Conservation (phyloP, 2,888 invertebrate species). For the Drosophila falleni region DNA sequence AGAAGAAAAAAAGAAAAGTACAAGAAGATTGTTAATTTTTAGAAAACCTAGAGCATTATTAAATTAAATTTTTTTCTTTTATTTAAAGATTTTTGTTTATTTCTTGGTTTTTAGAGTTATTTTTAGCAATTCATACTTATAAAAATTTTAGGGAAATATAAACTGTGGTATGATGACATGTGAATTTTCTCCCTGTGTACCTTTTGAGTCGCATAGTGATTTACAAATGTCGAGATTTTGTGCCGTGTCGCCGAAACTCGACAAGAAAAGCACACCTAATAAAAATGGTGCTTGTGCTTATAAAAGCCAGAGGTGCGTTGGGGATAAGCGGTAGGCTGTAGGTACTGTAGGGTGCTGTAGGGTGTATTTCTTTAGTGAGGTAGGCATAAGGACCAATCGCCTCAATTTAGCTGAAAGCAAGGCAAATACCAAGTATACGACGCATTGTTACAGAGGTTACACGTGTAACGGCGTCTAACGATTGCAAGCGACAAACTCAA, state of each 20-base stretch:
- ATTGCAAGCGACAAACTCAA: conserved; percentile 56
- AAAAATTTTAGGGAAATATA: no score
- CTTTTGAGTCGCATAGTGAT: conserved; percentile 56
- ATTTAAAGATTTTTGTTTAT: no score
- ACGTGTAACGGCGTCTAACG: conserved; percentile 63
- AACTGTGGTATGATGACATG: neutral
- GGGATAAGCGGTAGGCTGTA: conserved; percentile 1
- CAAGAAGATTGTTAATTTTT: neutral
- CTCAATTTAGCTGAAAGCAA: conserved; percentile 63
- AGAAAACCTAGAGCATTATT: no score
- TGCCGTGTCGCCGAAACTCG: conserved; percentile 37
- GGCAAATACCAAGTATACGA: conserved; percentile 45
- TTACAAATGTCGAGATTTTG: conserved; percentile 58
- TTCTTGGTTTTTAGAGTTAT: no score
- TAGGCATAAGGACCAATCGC: conserved; percentile 62
- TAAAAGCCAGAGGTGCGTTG: conserved; percentile 14
- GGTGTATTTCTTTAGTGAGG: conserved; percentile 5
- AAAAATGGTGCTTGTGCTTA: conserved; percentile 60
- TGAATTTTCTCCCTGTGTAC: neutral
- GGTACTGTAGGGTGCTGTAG: neutral
- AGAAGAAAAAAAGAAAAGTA: no score
- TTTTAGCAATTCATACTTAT: no score
- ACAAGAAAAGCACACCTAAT: conserved; percentile 71
- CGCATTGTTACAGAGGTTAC: conserved; percentile 60
- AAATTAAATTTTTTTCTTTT: no score